Conservation (phyloP, 2,797 vertebrate genomes). For the Tolypeutes matacus region DNA sequence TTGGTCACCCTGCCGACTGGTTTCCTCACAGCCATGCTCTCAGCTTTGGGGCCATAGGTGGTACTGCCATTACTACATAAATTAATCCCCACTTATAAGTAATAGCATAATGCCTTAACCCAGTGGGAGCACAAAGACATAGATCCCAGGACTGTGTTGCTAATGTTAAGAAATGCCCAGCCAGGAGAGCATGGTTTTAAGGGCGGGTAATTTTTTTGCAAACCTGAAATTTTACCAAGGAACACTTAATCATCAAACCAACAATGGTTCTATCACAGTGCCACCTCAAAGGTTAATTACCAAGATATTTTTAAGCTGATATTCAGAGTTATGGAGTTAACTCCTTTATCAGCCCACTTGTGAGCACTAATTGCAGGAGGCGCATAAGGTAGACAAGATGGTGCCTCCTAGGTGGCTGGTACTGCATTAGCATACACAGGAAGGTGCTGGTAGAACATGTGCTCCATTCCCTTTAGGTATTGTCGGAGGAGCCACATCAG, state of each 20-base stretch:
- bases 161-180: neutral
- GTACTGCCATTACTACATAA: fast-evolving
- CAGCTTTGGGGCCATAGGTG: neutral
- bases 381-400: neutral
- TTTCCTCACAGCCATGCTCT: neutral
- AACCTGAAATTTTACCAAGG: neutral
- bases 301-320: neutral
- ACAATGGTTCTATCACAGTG: neutral
- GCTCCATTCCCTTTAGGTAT: neutral
- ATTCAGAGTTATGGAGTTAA: neutral
- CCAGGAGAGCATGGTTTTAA: neutral
- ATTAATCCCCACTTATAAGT: neutral
- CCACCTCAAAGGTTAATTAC: neutral
- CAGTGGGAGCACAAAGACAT: neutral
- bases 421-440: neutral
- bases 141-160: neutral
- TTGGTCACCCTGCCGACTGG: neutral
- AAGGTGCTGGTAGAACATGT: neutral
- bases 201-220: neutral
- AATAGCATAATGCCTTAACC: too few relatives aligned
- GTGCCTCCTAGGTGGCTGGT: neutral
- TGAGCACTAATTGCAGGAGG: neutral
- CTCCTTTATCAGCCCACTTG: neutral
- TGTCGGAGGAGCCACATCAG: neutral
- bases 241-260: neutral